Conservation (phyloP, 2,113 vertebrate species). For the Tachysurus vachellii region DNA sequence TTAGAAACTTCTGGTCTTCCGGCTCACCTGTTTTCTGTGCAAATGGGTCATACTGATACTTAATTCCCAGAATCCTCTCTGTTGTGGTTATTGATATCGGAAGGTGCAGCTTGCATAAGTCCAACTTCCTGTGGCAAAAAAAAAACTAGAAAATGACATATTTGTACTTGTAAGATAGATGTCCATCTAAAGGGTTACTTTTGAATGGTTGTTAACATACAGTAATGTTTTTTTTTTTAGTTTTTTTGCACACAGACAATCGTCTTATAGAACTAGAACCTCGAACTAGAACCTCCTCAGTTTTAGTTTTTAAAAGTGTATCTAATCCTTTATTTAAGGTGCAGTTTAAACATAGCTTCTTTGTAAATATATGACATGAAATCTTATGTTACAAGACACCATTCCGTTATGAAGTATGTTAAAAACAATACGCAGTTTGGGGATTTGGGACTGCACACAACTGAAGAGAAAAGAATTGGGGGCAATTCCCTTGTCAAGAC, state of each 20-base stretch:
- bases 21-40: neutral
- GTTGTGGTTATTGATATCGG: neutral
- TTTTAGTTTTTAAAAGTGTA: neutral
- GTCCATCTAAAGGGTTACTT: neutral
- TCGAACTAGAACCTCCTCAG: neutral
- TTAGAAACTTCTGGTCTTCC: neutral
- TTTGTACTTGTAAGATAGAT: neutral
- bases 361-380: neutral
- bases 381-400: neutral
- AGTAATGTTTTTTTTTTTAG: neutral
- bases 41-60: neutral
- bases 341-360: neutral
- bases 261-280: neutral
- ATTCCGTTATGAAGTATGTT: neutral
- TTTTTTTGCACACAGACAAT: neutral
- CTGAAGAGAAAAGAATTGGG: neutral
- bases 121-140: conserved; percentile 12
- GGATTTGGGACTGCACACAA: neutral
- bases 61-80: neutral
- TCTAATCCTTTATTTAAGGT: neutral
- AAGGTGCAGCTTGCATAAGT: conserved; percentile 20
- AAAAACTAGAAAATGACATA: neutral
- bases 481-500: conserved; percentile 26
- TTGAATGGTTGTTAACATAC: neutral
- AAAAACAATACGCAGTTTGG: neutral